These are phyloP conservation scores for Ciconia stormi DNA, from an alignment of 2,113 vertebrate species.

Conservation along the genomic window DNA sequence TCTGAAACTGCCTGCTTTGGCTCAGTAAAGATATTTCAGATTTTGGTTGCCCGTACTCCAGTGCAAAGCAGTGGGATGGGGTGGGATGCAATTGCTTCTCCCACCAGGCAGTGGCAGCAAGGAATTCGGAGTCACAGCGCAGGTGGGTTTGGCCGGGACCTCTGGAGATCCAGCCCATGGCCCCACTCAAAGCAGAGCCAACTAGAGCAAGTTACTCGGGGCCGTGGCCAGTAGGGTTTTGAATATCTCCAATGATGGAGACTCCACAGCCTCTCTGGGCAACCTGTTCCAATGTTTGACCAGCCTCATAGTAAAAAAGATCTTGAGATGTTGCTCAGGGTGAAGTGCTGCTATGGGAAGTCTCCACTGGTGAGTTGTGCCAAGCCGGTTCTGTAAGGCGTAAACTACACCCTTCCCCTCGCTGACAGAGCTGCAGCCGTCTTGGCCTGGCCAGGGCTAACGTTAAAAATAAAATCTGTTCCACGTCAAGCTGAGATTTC, in stretches of 20 bases:
- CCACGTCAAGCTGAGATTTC: background rate
- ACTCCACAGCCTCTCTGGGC: background rate
- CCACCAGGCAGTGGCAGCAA: slow-evolving; percentile 45
- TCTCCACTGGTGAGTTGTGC: background rate
- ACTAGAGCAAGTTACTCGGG: background rate
- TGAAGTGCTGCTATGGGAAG: background rate
- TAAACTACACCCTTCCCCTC: background rate
- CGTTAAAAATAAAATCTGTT: background rate
- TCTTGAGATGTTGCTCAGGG: background rate
- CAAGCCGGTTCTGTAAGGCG: background rate
- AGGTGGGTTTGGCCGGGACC: background rate
- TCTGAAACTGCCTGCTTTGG: background rate
- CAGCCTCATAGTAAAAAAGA: background rate
- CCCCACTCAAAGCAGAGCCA: background rate
- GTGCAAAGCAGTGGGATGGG: background rate
- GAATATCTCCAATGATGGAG: background rate
- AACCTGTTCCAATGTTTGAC: background rate
- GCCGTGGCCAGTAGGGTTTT: background rate
- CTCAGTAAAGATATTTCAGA: background rate
- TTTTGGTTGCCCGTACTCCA: background rate
- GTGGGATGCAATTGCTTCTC: background rate
- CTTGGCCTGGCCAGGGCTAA: background rate
- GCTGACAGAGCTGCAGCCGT: background rate
- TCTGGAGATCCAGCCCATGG: background rate
- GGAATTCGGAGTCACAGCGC: background rate